Evolutionary conservation across 2,113 vertebrate species (phyloP), one percentile per base, ranked within the genome.

Genomic region (Paramisgurnus dabryanus): DNA sequence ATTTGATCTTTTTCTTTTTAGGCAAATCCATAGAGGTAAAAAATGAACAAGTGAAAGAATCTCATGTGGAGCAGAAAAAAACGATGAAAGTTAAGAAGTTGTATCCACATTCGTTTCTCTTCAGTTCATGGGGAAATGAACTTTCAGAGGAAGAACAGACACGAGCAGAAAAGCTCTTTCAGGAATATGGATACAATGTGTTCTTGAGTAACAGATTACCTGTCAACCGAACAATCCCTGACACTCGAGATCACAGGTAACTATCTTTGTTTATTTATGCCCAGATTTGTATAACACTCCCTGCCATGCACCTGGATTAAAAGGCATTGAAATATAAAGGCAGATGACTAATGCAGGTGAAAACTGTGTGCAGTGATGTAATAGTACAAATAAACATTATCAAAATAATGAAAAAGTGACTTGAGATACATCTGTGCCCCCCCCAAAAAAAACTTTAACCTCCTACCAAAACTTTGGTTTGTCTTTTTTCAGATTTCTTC

Each of bases 151-250:
- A 90, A 61, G 89, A 93, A 64, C 91, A 93, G 83, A 87, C 49
- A 43, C 87, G 90, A 75, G 92, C 92, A 0, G 86, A 92, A 81
- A 27, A 2, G 3, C 34, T 88, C 63, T 93, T 86, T 63, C 70
- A 80, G 72, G 85, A 63, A 6, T 92, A 90, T 3, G 92, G 92
- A 6, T 93, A 93, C 87, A 93, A 93, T 7, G 86, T 83, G 65
- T 93, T 90, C 79, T 89, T 93, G 50, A 93, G 92, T 41, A 87
- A 93, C 83, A 57, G 87, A 69, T 81, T 92, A 43, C 89, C 92
- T 2, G 76, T 92, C 68, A 88, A 91, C 87, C 87, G 92, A 76
- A 84, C 89, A 39, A 85, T 93, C 40, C 87, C 89, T 0, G 91
- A 93, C 84, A 93, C 92, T 34, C 83, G 91, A 53, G 73, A 87